Evolutionary conservation across 2,113 vertebrate genomes (phyloP).

Genomic region (Origma solitaria): DNA sequence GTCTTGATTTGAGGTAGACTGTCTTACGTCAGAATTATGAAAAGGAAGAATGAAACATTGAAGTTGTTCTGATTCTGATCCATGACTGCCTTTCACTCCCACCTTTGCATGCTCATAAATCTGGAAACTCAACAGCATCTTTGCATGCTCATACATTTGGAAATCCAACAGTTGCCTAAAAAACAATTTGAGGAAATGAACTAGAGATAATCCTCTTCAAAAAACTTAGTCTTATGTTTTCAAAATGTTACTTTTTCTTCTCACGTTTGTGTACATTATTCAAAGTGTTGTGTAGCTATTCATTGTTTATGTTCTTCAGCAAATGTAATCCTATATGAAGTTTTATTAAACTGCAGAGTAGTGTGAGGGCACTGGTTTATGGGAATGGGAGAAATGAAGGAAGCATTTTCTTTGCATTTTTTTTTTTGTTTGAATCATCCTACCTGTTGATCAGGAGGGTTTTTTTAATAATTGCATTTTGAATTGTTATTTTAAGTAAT

Average conservation of each 20-base stretch:
- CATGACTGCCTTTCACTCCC: neutral
- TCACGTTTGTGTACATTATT: neutral
- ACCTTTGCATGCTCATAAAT: neutral
- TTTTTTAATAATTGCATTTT: neutral
- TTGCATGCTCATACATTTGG: neutral
- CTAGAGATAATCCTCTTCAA: neutral
- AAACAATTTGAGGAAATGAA: neutral
- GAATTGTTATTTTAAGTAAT: neutral
- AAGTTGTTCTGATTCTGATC: neutral
- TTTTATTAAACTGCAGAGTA: neutral
- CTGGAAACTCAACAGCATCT: neutral
- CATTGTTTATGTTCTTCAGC: neutral
- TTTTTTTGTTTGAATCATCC: neutral
- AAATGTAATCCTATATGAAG: neutral
- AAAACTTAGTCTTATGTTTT: neutral
- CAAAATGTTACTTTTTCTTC: neutral
- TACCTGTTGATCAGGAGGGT: neutral
- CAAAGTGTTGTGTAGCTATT: neutral
- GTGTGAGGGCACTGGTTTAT: neutral
- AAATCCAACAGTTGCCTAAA: neutral
- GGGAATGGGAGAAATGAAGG: neutral
- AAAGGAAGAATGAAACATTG: neutral
- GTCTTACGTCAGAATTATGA: neutral
- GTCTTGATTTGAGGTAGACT: neutral
- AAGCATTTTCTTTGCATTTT: neutral